These are phyloP conservation scores for Accipiter virgatus DNA, from an alignment of 2,113 vertebrate species.

Conservation along the genomic window DNA sequence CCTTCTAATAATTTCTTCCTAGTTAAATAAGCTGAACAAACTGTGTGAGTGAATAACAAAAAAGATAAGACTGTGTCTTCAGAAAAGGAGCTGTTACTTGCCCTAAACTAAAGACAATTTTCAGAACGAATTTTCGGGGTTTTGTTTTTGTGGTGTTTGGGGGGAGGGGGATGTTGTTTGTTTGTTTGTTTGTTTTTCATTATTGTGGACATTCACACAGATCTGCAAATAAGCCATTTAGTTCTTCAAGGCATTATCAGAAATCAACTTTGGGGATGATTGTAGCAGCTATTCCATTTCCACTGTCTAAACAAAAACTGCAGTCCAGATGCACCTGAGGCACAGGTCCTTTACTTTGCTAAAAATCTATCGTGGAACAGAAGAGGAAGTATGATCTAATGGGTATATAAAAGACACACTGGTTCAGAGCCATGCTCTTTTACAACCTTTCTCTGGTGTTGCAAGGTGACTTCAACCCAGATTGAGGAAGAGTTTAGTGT, in stretches of 20 bases:
- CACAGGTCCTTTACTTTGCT: background rate
- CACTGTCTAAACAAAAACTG: background rate
- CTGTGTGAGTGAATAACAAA: background rate
- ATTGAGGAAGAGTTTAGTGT: background rate
- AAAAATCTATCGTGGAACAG: background rate
- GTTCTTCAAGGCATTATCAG: background rate
- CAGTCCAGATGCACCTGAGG: background rate
- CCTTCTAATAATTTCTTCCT: slow-evolving; percentile 7
- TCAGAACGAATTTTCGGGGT: background rate
- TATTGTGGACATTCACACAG: background rate
- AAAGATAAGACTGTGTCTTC: background rate
- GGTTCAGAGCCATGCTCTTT: background rate
- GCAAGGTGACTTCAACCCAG: background rate
- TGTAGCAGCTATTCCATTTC: background rate
- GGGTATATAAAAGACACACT: background rate
- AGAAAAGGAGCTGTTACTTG: background rate
- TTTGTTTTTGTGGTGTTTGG: background rate
- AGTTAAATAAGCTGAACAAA: slow-evolving; percentile 28
- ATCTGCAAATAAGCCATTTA: background rate
- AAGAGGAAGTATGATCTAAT: background rate
- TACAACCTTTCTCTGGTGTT: background rate
- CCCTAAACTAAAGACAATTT: background rate
- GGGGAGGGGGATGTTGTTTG: rapidly evolving
- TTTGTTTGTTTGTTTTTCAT: background rate
- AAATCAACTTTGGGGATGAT: background rate